Evolutionary conservation across 37 sponge, comb jelly and placozoan species (phyloP).

Genomic region (Spongilla lacustris): DNA sequence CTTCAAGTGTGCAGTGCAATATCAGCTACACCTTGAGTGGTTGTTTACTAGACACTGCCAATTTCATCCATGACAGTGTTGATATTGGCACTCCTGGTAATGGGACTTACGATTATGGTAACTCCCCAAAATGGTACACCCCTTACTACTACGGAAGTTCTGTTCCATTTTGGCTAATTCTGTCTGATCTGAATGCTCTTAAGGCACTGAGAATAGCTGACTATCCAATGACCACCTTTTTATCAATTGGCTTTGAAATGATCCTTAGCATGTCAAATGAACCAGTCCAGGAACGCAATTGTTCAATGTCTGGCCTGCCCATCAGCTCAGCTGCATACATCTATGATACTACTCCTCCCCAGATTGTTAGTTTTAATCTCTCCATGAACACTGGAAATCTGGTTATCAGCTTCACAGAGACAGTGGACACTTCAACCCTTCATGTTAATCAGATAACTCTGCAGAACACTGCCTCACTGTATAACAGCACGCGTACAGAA

Average conservation of each 20-base stretch:
- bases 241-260: constrained; percentile 49
- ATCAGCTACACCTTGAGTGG: constrained; percentile 61
- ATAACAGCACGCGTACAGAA: constrained; percentile 26
- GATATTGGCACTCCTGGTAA: constrained; percentile 83
- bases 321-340: constrained; percentile 47
- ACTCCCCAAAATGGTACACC: constrained; percentile 82
- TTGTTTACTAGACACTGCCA: constrained; percentile 69
- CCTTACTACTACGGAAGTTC: constrained; percentile 63
- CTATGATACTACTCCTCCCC: constrained; percentile 76
- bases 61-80: constrained; percentile 55
- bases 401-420: constrained; percentile 76
- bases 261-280: constrained; percentile 70
- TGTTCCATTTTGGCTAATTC: constrained; percentile 56
- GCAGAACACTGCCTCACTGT: constrained; percentile 37
- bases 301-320: constrained; percentile 27
- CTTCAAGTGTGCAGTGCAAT: constrained; percentile 50
- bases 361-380: constrained; percentile 60
- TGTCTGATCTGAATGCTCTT: constrained; percentile 77
- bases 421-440: constrained; percentile 63
- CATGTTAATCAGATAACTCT: constrained; percentile 52
- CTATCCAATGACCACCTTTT: constrained; percentile 43
- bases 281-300: constrained; percentile 52
- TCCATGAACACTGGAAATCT: constrained; percentile 61
- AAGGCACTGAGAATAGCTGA: constrained; percentile 78
- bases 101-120: constrained; percentile 79